Evolutionary conservation across 2,113 vertebrate species (phyloP).

Genomic region (Pachypanchax playfairii): DNA sequence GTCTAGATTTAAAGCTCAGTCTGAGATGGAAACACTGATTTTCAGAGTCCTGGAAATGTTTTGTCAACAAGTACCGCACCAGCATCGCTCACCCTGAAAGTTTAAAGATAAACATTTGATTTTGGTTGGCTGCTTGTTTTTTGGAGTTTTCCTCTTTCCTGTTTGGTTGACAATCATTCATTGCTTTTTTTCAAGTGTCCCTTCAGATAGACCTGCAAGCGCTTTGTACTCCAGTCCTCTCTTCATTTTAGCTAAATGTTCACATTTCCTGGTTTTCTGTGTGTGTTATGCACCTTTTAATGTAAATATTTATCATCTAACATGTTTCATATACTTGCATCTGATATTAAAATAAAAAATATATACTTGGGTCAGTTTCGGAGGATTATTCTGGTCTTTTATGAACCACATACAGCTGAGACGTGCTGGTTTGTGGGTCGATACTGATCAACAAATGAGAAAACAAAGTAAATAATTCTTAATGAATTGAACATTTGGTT

Average conservation of each 20-base stretch:
- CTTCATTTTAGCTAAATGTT: conserved; percentile 57
- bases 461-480: too few species aligned
- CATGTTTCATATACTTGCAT: conserved; percentile 84
- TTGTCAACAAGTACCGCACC: conserved; percentile 50
- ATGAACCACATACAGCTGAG: too few species aligned
- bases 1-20: conserved; percentile 17
- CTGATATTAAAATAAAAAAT: conserved; percentile 76
- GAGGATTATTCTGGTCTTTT: conserved; percentile 33
- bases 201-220: conserved; percentile 42
- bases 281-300: conserved; percentile 73
- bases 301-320: conserved; percentile 81
- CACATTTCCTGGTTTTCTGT: conserved; percentile 70
- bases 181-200: conserved; percentile 50
- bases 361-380: conserved; percentile 69
- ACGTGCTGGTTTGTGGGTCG: too few species aligned
- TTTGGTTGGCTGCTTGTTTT: conserved; percentile 25
- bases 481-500: too few species aligned
- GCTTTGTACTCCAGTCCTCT: conserved; percentile 37
- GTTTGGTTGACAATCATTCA: conserved; percentile 73
- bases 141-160: conserved; percentile 37
- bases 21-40: too few species aligned
- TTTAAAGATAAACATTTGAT: conserved; percentile 4
- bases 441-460: too few species aligned
- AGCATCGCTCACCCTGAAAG: conserved; percentile 44
- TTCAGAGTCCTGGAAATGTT: conserved; percentile 36